A percentile compares a stretch with the other conserved stretches of the same genome.
These are phyloP conservation scores for Erythrolamprus reginae DNA, from an alignment of 2,113 vertebrate genomes.

Conservation along the genomic window DNA sequence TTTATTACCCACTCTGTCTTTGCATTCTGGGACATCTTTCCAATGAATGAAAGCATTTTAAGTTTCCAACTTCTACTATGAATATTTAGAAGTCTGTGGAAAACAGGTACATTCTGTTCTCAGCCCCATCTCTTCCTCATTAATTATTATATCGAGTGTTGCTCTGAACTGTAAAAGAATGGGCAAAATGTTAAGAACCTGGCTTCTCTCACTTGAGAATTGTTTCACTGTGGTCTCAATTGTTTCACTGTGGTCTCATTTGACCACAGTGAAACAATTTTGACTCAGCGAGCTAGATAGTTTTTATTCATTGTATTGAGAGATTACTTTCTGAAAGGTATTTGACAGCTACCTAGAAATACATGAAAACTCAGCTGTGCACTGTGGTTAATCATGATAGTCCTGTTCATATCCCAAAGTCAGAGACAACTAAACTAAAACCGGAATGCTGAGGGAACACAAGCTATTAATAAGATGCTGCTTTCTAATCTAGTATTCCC, in stretches of 20 bases:
- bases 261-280: not conserved
- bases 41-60: not conserved
- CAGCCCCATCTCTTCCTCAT: not conserved
- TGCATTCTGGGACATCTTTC: not conserved
- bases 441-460: not conserved
- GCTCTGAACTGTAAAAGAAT: not conserved
- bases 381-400: not conserved
- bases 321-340: not conserved
- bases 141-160: not conserved
- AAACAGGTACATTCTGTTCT: not conserved
- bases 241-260: too few species aligned
- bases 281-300: not conserved
- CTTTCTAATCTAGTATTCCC: not conserved
- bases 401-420: not conserved
- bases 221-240: too few species aligned
- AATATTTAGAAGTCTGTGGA: not conserved
- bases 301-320: not conserved
- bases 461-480: not conserved
- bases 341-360: not conserved
- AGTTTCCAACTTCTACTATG: not conserved
- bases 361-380: not conserved
- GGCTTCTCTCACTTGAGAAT: not conserved
- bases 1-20: not conserved
- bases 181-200: not conserved
- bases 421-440: not conserved